phyloP scores from a whole-genome alignment of 1,140 invertebrate genomes.

The Pararge aegeria region DNA sequence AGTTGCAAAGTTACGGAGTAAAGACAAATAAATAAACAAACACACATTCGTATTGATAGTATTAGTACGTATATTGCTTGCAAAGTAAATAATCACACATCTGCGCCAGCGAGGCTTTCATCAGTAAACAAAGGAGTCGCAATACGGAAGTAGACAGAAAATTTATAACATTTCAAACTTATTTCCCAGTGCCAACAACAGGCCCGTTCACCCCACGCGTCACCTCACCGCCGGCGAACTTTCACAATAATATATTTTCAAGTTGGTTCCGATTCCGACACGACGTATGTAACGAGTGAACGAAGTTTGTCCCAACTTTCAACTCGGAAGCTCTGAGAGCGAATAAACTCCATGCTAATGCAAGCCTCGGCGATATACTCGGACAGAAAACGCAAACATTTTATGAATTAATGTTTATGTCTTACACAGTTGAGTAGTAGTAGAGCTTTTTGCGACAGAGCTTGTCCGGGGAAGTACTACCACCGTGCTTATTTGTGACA shows the following conservation, averaged over 20 bases:
- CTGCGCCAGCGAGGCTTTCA: not conserved
- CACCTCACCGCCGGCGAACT: not conserved
- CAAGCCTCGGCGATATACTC: not conserved
- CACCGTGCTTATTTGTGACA: too few relatives aligned
- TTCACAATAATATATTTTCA: constrained; percentile 5
- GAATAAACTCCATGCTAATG: not conserved
- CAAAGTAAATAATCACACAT: too few relatives aligned
- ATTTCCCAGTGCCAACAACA: constrained; percentile 3
- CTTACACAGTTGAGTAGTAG: too few relatives aligned
- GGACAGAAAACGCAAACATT: not conserved
- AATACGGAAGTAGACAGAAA: not conserved
- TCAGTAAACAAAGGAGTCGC: constrained; percentile 1
- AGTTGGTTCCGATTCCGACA: constrained; percentile 2
- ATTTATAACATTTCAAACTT: constrained; percentile 9
- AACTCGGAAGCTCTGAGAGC: not conserved
- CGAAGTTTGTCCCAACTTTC: not conserved
- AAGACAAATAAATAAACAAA: too few relatives aligned
- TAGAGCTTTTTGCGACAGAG: too few relatives aligned
- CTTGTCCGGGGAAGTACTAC: too few relatives aligned
- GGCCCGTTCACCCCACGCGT: not conserved
- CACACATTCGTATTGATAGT: too few relatives aligned
- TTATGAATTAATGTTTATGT: too few relatives aligned
- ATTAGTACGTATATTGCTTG: too few relatives aligned
- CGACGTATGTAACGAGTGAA: not conserved
- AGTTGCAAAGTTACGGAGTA: too few relatives aligned